phyloP scores from a whole-genome alignment of 2,113 vertebrate genomes.

The Entosphenus tridentatus region DNA sequence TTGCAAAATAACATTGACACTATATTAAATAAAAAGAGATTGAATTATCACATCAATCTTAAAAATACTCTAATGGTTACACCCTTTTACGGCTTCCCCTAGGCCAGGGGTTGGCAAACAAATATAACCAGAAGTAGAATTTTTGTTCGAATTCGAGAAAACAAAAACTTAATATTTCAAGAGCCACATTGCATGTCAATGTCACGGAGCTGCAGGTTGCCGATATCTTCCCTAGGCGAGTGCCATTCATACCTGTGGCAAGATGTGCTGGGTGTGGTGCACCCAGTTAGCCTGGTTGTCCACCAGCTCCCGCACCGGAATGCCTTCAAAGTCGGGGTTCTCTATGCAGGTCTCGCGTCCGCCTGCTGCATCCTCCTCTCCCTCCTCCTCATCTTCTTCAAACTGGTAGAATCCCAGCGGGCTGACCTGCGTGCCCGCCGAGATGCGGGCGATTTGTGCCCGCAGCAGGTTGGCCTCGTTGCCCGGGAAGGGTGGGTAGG shows the following conservation, averaged over 20 bases:
- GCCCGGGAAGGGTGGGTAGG: constrained; percentile 69
- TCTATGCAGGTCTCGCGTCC: background rate
- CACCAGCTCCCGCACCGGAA: constrained; percentile 3
- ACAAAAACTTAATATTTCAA: no score
- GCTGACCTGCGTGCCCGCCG: constrained; percentile 61
- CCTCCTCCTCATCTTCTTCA: constrained; percentile 21
- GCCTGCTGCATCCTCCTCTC: background rate
- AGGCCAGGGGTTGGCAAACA: no score
- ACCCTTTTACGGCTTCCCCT: no score
- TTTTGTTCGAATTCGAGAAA: no score
- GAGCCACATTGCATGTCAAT: no score
- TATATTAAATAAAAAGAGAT: no score
- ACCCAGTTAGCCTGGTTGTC: constrained; percentile 56
- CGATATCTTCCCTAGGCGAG: background rate
- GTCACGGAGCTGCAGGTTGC: no score
- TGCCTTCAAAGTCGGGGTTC: background rate
- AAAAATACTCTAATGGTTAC: no score
- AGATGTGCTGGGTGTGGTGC: constrained; percentile 53
- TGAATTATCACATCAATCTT: no score
- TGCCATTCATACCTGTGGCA: constrained; percentile 41
- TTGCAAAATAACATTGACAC: no score
- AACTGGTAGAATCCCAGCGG: constrained; percentile 61
- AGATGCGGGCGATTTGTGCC: constrained; percentile 77
- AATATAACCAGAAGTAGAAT: no score
- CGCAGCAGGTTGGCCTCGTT: constrained; percentile 67